phyloP scores from a whole-genome alignment of 1,140 invertebrate species.

The Pseudomyrmex flavicornis region DNA sequence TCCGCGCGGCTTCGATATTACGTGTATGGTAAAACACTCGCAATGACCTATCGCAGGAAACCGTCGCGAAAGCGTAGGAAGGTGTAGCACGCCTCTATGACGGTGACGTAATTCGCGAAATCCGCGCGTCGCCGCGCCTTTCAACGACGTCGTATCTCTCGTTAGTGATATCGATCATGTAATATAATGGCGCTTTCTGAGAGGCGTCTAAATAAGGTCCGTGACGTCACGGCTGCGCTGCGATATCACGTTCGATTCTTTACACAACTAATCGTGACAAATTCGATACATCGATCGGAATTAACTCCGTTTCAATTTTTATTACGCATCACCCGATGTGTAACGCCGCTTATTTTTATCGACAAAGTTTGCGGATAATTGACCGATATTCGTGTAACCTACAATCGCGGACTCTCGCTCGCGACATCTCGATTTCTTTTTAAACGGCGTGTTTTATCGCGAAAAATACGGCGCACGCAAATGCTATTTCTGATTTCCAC shows the following conservation, averaged over 20 bases:
- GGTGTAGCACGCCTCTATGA: conserved; percentile 13
- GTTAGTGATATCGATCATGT: conserved; percentile 23
- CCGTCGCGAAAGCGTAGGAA: conserved; percentile 21
- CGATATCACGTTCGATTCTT: conserved; percentile 2
- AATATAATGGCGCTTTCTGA: conserved; percentile 8
- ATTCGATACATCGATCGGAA: neutral
- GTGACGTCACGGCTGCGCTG: conserved; percentile 30
- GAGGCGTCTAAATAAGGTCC: conserved; percentile 25
- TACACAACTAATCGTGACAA: neutral
- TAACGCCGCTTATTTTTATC: too few relatives aligned
- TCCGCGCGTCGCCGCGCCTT: conserved; percentile 3
- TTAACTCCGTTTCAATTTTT: too few relatives aligned
- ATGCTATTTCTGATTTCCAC: conserved; percentile 78
- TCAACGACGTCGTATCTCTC: neutral
- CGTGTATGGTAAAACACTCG: neutral
- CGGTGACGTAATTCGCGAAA: conserved; percentile 1
- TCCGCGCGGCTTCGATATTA: neutral
- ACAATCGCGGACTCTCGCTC: neutral
- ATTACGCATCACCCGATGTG: too few relatives aligned
- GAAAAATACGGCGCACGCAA: conserved; percentile 65
- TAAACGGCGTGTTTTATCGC: neutral
- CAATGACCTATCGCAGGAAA: neutral
- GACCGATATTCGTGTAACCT: too few relatives aligned
- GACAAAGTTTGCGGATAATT: neutral
- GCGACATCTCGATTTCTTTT: neutral